Conservation (phyloP, 2,797 vertebrate genomes). For the Pseudomugil tenellus region DNA sequence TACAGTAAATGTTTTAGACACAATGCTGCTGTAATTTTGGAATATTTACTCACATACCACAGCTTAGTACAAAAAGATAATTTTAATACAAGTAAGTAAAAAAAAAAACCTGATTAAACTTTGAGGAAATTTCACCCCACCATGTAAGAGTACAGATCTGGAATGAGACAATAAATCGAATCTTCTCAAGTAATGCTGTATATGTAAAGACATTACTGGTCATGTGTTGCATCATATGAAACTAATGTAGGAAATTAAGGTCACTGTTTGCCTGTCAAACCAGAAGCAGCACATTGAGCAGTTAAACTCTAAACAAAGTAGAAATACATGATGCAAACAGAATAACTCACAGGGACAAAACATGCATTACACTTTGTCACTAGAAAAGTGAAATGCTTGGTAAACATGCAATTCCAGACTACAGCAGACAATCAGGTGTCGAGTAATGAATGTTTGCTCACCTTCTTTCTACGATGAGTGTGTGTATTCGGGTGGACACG, state of each 20-base stretch:
- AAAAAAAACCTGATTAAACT: neutral
- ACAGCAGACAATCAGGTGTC: neutral
- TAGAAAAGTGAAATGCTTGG: neutral
- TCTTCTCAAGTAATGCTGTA: neutral
- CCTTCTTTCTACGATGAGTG: neutral
- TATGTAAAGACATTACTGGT: neutral
- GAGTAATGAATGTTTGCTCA: neutral
- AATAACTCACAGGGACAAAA: too few relatives aligned
- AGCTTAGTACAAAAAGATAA: neutral
- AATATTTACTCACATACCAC: too few relatives aligned
- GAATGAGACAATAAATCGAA: neutral
- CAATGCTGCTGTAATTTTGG: too few relatives aligned
- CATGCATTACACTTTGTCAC: neutral
- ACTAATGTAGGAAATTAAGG: neutral
- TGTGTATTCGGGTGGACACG: neutral
- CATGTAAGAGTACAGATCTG: neutral
- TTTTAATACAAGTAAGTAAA: neutral
- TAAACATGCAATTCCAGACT: too few relatives aligned
- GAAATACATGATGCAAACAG: neutral
- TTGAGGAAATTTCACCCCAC: neutral
- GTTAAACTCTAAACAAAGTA: too few relatives aligned
- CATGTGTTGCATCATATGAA: neutral
- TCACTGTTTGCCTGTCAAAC: too few relatives aligned
- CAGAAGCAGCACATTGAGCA: neutral
- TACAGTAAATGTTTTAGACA: too few relatives aligned